Base-by-base conservation (phyloP, 2,888 invertebrate genomes). In the Drosophila robusta region DNA sequence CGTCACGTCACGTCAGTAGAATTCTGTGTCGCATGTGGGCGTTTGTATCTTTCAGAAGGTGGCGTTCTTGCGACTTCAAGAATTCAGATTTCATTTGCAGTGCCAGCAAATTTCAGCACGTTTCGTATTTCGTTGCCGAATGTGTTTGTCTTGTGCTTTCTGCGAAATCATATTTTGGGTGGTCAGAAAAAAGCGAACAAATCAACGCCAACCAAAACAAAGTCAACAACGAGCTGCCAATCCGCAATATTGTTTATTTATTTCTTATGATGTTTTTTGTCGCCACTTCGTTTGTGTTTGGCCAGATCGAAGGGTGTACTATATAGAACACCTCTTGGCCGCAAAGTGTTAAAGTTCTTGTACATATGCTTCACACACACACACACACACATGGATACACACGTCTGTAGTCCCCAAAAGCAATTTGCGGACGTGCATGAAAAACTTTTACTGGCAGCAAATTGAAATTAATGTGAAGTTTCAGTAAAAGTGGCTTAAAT, bases 391-490 rank as follows among this genome's bases (percentile, higher is more conserved):
- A 41, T 8, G 18, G 12, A 41, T 32, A 46, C 70, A 32, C 52
- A 52, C 42, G 36, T 64, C n/a, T 64, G 45, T 34, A 66, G 70
- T 50, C 69, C 87, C 83, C 78, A 74, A 77, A 89, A 89, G 88
- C 89, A 84, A 89, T 88, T 88, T 89, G 89, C 87, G 89, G 89
- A 89, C 88, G 89, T 88, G 89, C 80, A 89, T 80, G 83, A 75
- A 87, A 89, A 88, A 88, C 85, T 88, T 88, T 82, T 80, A 89
- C 88, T 81, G 81, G 72, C 78, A 89, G 86, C 87, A 89, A 89
- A 89, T 89, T 89, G 89, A 89, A 90, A 89, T 89, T 89, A 89
- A 89, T 89, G 89, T 86, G 86, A 89, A 89, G 86, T 87, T 90
- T 77, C 80, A 88, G 82, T 75, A 80, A 89, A 90, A 89, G 87